Conservation (phyloP, 2,797 vertebrate genomes). For the Brotogeris chrysoptera region DNA sequence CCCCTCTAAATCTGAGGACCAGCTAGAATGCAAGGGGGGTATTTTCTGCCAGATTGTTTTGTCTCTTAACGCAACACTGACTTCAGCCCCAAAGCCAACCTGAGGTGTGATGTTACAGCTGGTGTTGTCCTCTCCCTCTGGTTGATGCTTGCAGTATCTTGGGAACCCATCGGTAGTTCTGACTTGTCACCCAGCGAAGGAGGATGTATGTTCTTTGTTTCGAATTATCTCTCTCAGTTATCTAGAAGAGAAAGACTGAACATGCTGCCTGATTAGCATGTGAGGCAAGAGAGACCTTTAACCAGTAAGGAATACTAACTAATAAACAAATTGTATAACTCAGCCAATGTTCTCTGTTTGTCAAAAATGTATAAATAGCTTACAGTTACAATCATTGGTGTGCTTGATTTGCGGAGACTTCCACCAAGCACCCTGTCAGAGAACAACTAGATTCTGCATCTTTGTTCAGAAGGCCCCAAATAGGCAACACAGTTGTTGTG, state of each 20-base stretch:
- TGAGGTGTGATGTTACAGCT: neutral
- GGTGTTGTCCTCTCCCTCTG: neutral
- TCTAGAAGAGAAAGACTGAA: neutral
- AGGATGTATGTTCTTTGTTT: neutral
- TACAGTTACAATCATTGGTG: neutral
- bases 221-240: neutral
- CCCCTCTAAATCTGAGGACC: neutral
- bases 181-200: neutral
- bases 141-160: neutral
- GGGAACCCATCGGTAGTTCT: neutral
- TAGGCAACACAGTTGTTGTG: neutral
- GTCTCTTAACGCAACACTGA: neutral
- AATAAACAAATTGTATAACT: neutral
- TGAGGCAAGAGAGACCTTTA: neutral
- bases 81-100: neutral
- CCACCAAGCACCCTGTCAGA: neutral
- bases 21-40: neutral
- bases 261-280: neutral
- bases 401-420: neutral
- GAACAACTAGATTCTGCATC: neutral
- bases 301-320: neutral
- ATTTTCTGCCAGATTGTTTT: neutral
- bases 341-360: neutral
- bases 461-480: neutral
- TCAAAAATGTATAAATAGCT: neutral